Conservation (phyloP, 2,888 invertebrate genomes). For the Leptinotarsa tumamoca region DNA sequence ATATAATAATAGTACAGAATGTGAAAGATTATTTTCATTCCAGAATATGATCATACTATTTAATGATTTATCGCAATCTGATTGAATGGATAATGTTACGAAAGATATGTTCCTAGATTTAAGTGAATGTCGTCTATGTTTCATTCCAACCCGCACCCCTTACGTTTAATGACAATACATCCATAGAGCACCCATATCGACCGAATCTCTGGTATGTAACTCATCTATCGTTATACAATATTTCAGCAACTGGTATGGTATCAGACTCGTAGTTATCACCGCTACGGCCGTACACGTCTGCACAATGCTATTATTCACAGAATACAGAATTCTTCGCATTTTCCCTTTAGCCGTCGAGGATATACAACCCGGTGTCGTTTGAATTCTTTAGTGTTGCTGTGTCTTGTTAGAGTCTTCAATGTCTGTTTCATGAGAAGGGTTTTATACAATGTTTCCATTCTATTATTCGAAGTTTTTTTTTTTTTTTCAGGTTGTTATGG, state of each 20-base stretch:
- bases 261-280: slow-evolving; percentile 60
- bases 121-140: background rate
- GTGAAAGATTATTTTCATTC: too few relatives aligned
- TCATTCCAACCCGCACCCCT: slow-evolving; percentile 3
- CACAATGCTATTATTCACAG: slow-evolving; percentile 65
- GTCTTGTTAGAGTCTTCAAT: slow-evolving; percentile 36
- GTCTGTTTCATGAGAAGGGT: slow-evolving; percentile 29
- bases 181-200: slow-evolving; percentile 47
- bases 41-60: too few relatives aligned
- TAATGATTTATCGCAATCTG: too few relatives aligned
- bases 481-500: too few relatives aligned
- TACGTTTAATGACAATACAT: slow-evolving; percentile 1
- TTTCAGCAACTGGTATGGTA: slow-evolving; percentile 58
- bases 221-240: slow-evolving; percentile 60
- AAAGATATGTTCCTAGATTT: too few relatives aligned
- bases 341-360: slow-evolving; percentile 52
- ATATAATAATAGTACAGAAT: too few relatives aligned
- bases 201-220: slow-evolving; percentile 56
- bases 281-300: slow-evolving; percentile 60
- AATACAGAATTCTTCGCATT: slow-evolving; percentile 63
- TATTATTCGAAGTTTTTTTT: too few relatives aligned
- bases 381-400: slow-evolving; percentile 40
- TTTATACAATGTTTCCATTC: slow-evolving; percentile 20
- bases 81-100: too few relatives aligned
- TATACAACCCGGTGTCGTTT: slow-evolving; percentile 39